phyloP scores from a whole-genome alignment of 2,113 vertebrate species.

The Erythrocebus patas region DNA sequence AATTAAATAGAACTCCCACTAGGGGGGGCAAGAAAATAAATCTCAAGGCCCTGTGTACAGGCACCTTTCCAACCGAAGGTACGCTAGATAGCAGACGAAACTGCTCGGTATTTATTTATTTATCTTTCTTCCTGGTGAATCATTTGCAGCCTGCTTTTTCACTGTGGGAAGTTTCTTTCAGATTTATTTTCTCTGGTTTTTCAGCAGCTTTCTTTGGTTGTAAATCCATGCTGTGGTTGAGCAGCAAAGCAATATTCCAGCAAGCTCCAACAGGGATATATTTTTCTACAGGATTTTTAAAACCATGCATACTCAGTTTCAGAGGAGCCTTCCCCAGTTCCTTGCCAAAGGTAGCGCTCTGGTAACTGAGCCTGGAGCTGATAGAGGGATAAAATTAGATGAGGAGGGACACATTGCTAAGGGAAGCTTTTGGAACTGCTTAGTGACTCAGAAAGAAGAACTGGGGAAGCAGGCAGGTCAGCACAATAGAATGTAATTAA shows the following conservation, averaged over 20 bases:
- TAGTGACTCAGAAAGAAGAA: slow-evolving; percentile 43
- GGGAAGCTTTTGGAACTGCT: not conserved
- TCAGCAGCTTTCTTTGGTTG: slow-evolving; percentile 36
- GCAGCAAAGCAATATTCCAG: slow-evolving; percentile 42
- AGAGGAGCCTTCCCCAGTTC: not conserved
- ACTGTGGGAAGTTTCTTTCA: slow-evolving; percentile 53
- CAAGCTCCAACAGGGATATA: slow-evolving; percentile 1
- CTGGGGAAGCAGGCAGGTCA: slow-evolving; percentile 40
- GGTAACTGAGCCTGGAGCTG: not conserved
- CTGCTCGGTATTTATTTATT: not conserved
- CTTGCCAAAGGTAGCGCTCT: not conserved
- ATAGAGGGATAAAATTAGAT: slow-evolving; percentile 4
- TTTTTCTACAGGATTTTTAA: slow-evolving; percentile 38
- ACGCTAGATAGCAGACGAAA: not conserved
- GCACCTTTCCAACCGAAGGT: slow-evolving; percentile 7
- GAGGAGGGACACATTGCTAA: not conserved
- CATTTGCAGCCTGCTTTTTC: slow-evolving; percentile 38
- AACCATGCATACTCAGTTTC: not conserved
- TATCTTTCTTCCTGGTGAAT: not conserved
- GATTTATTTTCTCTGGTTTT: slow-evolving; percentile 33
- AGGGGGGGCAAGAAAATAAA: slow-evolving; percentile 68
- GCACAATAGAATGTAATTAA: slow-evolving; percentile 68
- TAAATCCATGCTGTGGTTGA: slow-evolving; percentile 33
- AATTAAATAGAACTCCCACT: slow-evolving; percentile 44
- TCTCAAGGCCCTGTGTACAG: not conserved